Base-by-base conservation (phyloP, 2,113 vertebrate genomes). In the Stegostoma tigrinum region DNA sequence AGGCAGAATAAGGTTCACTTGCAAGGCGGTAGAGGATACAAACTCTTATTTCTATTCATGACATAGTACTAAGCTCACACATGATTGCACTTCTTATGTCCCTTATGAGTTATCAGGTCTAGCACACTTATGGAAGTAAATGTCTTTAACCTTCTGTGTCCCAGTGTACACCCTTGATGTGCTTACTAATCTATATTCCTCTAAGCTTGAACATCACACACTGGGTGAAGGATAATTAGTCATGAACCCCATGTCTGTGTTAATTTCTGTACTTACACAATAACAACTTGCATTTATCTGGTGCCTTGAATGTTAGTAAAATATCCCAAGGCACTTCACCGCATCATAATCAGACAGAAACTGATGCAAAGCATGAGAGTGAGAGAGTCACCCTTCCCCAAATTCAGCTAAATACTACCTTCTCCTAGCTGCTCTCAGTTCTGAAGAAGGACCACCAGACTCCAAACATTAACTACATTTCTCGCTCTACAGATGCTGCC, bases 11-110 rank as follows among this genome's bases (percentile, higher is more conserved):
- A 61, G 64, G 38, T n/a, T 93, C 34, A 23, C 21, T 23, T 23
- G 19, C 89, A 66, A 45, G 34, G 61, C 34, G 38, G 55, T 17
- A 21, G 2, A 67, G 61, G 19, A 93, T 67, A 66, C 67, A 38
- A 66, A 93, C 19, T 93, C n/a, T n/a, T 64, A 93, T 93, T 93
- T 67, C 89, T 93, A 93, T 66, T 93, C 61, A 93, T 93, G 61
- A 93, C 61, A 66, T 2, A 45, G 61, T 66, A 30, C 48, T 67
- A 66, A 93, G n/a, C 89, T 66, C 61, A 67, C 89, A 67, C 89
- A 67, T 64, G 55, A 66, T 93, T 42, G 64, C 64, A 93, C 38
- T 93, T 7, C 89, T 67, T 42, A n/a, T 24, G 89, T 93, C 89
- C 89, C 89, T 93, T 34, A 10, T 67, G 89, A 67, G 89, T 93